Evolutionary conservation across 2,113 vertebrate species (phyloP).

Genomic region (Hyla sarda): DNA sequence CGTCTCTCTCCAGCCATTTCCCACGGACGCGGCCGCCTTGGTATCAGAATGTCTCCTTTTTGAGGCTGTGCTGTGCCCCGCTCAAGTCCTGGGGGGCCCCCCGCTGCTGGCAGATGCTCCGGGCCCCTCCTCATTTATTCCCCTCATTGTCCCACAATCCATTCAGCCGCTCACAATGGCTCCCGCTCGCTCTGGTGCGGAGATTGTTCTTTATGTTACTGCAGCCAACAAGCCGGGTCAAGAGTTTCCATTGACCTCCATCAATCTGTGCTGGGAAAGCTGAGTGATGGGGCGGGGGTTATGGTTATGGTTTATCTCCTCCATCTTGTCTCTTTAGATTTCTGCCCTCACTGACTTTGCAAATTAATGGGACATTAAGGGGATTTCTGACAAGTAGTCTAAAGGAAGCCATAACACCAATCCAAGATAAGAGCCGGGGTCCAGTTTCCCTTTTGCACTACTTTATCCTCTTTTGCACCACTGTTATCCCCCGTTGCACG

Average conservation of each 20-base stretch:
- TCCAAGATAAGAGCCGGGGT: too few species aligned
- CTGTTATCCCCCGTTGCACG: too few species aligned
- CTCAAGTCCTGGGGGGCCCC: neutral
- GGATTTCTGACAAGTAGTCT: too few species aligned
- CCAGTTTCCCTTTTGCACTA: too few species aligned
- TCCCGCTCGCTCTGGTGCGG: constrained; percentile 25
- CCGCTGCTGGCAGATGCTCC: constrained; percentile 31
- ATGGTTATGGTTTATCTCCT: too few species aligned
- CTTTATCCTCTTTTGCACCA: too few species aligned
- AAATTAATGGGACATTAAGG: too few species aligned
- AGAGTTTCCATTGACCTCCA: constrained; percentile 13
- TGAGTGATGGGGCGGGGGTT: neutral
- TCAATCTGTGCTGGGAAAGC: constrained; percentile 23
- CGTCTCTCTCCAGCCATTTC: constrained; percentile 4
- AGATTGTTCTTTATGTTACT: neutral
- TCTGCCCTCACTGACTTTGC: too few species aligned
- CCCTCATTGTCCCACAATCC: constrained; percentile 19
- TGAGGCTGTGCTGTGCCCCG: neutral
- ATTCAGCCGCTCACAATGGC: constrained; percentile 30
- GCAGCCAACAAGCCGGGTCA: constrained; percentile 18
- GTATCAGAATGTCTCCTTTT: constrained; percentile 8
- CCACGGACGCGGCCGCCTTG: constrained; percentile 23
- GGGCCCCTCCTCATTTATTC: neutral
- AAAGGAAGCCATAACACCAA: too few species aligned
- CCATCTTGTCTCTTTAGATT: too few species aligned